Percentiles rank a stretch among this genome's conserved stretches.
phyloP scores from a whole-genome alignment of 30 jellyfish, hydroid and myxozoan genomes.

The Aurelia aurita complex sp. Pacific region DNA sequence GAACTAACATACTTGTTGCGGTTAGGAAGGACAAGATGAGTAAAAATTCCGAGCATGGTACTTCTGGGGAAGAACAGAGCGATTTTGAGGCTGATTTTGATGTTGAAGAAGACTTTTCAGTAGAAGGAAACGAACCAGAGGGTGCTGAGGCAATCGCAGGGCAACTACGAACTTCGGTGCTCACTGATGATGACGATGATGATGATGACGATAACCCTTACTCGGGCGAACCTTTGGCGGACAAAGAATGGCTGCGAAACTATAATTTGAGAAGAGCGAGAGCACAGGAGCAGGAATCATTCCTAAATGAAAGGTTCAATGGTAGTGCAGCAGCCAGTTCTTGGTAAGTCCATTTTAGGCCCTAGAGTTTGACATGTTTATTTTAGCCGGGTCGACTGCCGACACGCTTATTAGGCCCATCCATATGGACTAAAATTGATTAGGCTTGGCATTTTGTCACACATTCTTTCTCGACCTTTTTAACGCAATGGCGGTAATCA shows the following conservation, averaged over 20 bases:
- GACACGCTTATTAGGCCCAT: too few species aligned
- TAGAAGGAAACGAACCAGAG: not conserved
- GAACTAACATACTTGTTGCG: too few species aligned
- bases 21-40: too few species aligned
- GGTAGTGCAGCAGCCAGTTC: not conserved
- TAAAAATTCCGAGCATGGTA: too few species aligned
- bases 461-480: too few species aligned
- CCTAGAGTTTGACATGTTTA: too few species aligned
- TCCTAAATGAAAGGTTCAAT: slow-evolving; percentile 1
- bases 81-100: not conserved
- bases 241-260: not conserved
- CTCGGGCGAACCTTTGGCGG: not conserved
- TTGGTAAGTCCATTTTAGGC: too few species aligned
- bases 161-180: not conserved
- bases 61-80: too few species aligned
- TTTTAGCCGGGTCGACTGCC: too few species aligned
- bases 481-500: too few species aligned
- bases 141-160: not conserved
- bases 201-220: not conserved
- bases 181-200: not conserved
- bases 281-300: slow-evolving; percentile 21
- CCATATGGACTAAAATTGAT: too few species aligned
- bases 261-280: not conserved
- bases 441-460: too few species aligned
- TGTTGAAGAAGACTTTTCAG: not conserved